Conservation (phyloP, 2,113 vertebrate species). For the Puffinus mauretanicus region DNA sequence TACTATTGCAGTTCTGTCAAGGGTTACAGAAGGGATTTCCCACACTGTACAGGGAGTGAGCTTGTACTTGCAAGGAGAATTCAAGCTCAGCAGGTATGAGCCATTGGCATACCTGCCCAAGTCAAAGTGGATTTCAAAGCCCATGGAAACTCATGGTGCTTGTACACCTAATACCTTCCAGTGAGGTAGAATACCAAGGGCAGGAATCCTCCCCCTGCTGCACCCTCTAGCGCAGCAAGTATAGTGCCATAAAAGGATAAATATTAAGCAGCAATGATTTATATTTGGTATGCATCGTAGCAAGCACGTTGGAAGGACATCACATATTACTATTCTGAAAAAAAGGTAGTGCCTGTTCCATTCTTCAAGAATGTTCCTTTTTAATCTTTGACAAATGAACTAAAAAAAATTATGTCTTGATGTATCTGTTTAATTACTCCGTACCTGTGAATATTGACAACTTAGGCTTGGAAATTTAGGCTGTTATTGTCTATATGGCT, state of each 20-base stretch:
- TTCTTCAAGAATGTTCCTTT: background rate
- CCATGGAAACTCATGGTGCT: background rate
- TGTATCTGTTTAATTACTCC: background rate
- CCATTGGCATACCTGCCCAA: background rate
- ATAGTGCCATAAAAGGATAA: background rate
- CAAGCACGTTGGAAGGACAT: background rate
- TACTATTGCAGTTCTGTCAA: background rate
- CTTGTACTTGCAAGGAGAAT: background rate
- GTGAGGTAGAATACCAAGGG: background rate
- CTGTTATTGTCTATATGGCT: background rate
- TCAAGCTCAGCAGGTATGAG: background rate
- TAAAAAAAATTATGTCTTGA: background rate
- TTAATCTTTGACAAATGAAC: background rate
- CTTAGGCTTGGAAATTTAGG: background rate
- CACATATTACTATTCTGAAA: background rate
- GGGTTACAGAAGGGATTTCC: background rate
- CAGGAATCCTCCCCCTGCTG: background rate
- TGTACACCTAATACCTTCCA: background rate
- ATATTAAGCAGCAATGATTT: background rate
- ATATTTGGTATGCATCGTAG: background rate
- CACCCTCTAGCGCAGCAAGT: no score
- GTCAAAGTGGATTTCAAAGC: background rate
- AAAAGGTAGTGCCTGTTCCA: background rate
- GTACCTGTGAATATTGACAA: background rate
- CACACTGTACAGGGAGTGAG: background rate